A percentile compares a stretch with the other conserved stretches of the same genome.
Conservation (phyloP, 2,888 invertebrate species). For the Eugnorisma glareosa region DNA sequence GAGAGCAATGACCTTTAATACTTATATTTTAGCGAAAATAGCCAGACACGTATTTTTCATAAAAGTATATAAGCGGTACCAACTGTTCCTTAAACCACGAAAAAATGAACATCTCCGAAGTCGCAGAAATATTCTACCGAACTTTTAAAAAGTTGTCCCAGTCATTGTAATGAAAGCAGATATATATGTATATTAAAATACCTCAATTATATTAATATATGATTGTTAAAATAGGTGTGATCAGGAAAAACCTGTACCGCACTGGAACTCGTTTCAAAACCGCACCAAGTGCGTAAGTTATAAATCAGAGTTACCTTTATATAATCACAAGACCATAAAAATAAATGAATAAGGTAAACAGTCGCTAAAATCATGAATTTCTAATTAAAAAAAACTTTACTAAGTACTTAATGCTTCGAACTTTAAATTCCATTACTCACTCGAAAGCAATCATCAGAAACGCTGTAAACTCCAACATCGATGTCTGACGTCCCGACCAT, state of each 20-base stretch:
- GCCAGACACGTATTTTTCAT: background rate
- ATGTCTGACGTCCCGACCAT: slow-evolving; percentile 83
- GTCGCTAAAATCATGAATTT: background rate
- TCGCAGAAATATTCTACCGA: background rate
- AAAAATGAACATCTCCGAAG: background rate
- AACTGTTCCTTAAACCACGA: background rate
- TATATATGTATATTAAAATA: background rate
- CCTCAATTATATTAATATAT: background rate
- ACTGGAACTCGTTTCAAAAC: slow-evolving; percentile 34
- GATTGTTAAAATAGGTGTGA: slow-evolving; percentile 16
- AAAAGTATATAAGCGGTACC: background rate
- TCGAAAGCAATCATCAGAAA: slow-evolving; percentile 93
- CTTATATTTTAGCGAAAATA: slow-evolving; percentile 11
- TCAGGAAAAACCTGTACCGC: slow-evolving; percentile 33
- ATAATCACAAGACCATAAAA: slow-evolving; percentile 14
- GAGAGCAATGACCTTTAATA: slow-evolving; percentile 27
- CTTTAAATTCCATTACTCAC: slow-evolving; percentile 84
- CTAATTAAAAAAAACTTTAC: background rate
- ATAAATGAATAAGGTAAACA: background rate
- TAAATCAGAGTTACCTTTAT: slow-evolving; percentile 20
- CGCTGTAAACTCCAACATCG: slow-evolving; percentile 91
- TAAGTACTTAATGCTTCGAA: background rate
- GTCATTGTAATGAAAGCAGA: background rate
- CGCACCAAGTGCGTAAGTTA: slow-evolving; percentile 6
- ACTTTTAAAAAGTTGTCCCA: background rate